Conservation (phyloP, 2,888 invertebrate genomes). For the Caenorhabditis sp. region DNA sequence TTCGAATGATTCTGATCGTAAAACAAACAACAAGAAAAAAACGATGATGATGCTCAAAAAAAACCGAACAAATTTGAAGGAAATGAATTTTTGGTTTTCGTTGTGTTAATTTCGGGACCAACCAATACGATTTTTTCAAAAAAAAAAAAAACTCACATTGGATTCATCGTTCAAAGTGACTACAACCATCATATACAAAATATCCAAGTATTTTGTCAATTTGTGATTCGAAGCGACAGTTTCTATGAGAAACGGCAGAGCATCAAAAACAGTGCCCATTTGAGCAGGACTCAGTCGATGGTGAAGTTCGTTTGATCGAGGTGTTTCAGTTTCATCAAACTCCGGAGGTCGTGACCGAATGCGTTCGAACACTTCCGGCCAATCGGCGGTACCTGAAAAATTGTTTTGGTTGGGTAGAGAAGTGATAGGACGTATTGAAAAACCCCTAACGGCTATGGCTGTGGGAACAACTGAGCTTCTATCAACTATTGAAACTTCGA, state of each 20-base stretch:
- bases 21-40: not conserved
- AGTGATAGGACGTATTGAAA: no score
- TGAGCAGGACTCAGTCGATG: constrained; percentile 12
- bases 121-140: no score
- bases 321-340: not conserved
- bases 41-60: not conserved
- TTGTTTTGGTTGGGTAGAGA: no score
- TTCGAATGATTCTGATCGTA: not conserved
- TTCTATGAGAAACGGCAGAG: constrained; percentile 34
- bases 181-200: constrained; percentile 25
- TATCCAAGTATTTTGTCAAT: constrained; percentile 15
- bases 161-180: constrained; percentile 26
- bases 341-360: not conserved
- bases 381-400: constrained; percentile 23
- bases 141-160: constrained; percentile 11
- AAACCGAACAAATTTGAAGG: not conserved
- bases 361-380: constrained; percentile 13
- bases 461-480: no score
- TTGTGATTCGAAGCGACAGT: constrained; percentile 21
- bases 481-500: no score
- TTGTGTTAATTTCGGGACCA: not conserved
- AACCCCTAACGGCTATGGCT: no score
- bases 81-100: no score
- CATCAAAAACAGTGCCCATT: constrained; percentile 29
- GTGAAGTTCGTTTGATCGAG: not conserved